Base-by-base conservation (phyloP, 2,797 vertebrate species). In the Trematomus bernacchii region DNA sequence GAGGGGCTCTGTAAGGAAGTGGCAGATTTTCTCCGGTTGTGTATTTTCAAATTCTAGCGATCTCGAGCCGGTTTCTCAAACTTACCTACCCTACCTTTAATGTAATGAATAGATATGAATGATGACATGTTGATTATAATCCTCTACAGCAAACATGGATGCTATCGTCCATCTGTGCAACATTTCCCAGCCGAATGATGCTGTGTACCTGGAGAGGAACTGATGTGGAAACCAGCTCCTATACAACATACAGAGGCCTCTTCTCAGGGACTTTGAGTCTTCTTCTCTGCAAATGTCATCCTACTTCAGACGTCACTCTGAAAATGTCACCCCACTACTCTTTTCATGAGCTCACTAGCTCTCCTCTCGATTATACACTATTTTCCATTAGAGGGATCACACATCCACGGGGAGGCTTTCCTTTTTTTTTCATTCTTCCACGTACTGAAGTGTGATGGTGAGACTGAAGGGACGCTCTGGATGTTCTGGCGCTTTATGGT, bases 281-380 rank as follows among this genome's bases (percentile, higher is more conserved):
- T 86, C 87, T 88, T 71, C 87, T 89, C 71, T 83, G 76, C 74
- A 92, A 93, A 93, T 92, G 92, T 90, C 90, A 91, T 75, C 78
- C 73, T 68, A 84, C 89, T 87, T 80, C 85, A 90, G 83, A 86
- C 85, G 76, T 89, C 88, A 82, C 76, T 85, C 84, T 88, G 85
- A 80, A 90, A 93, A 92, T 91, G 87, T 91, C 89, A 91, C 85
- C 87, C 50, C 6, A 44, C 85, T 80, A 76, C 77, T 80, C 77
- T 91, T 87, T 89, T 91, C 87, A 91, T 92, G 87, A 92, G 85
- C 84, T 89, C 86, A 44, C 70, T 70, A 14, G 69, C 82, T 84
- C 88, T 71, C 69, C 33, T 79, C 87, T 78, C 71, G n/a, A 85
- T 89, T 84, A 80, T 81, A 89, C 85, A 78, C 74, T 69, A 21